Conservation (phyloP, 2,888 invertebrate genomes). For the Odontocerum albicorne region DNA sequence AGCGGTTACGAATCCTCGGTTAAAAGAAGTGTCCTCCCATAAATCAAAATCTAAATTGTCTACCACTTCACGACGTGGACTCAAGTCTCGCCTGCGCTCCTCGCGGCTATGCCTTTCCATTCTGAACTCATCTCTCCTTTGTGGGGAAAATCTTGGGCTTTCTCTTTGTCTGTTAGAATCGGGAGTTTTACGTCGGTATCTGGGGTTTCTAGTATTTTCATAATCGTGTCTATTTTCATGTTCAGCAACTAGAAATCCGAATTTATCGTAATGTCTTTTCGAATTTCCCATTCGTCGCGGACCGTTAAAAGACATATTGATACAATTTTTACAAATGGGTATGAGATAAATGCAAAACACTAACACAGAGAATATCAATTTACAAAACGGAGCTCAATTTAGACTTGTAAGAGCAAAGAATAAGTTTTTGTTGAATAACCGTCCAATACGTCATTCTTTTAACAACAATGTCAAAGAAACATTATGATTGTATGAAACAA, state of each 20-base stretch:
- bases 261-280: slow-evolving; percentile 31
- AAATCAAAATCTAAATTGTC: slow-evolving; percentile 23
- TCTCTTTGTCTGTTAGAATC: slow-evolving; percentile 11
- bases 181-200: slow-evolving; percentile 2
- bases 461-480: no score
- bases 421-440: no score
- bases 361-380: no score
- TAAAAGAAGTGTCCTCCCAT: slow-evolving; percentile 23
- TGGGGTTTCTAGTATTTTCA: slow-evolving; percentile 2
- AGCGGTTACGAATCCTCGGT: slow-evolving; percentile 7
- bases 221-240: slow-evolving; percentile 9
- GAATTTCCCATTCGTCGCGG: slow-evolving; percentile 10
- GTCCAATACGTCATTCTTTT: no score
- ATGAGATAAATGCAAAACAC: no score
- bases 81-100: not conserved
- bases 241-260: slow-evolving; percentile 29
- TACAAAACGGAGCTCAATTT: no score
- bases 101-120: not conserved
- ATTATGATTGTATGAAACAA: no score
- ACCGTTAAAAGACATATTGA: slow-evolving; percentile 7
- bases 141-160: slow-evolving; percentile 3
- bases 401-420: no score
- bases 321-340: no score
- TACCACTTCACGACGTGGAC: slow-evolving; percentile 17
- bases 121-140: slow-evolving; percentile 9